These are phyloP conservation scores for Typhlomys cinereus DNA, from an alignment of 2,113 vertebrate genomes.

Conservation along the genomic window DNA sequence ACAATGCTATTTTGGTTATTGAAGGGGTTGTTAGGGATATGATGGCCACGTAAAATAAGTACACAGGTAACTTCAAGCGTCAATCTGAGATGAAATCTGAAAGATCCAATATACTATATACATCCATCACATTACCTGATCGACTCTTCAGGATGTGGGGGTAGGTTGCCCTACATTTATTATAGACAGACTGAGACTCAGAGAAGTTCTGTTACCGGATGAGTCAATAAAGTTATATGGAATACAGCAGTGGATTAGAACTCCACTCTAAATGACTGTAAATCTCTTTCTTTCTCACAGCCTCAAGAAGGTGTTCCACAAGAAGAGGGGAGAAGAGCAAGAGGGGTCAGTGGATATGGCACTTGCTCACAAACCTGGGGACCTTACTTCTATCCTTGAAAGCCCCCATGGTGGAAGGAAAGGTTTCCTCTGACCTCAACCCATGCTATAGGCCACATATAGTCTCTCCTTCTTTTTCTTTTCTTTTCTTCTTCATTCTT, in stretches of 20 bases:
- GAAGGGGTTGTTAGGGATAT: neutral
- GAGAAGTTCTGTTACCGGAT: neutral
- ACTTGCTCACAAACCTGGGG: too few relatives aligned
- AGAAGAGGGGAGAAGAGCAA: too few relatives aligned
- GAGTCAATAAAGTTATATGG: neutral
- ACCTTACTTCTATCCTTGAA: too few relatives aligned
- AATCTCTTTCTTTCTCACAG: neutral
- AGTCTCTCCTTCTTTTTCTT: too few relatives aligned
- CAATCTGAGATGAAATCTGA: neutral
- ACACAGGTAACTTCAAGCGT: neutral
- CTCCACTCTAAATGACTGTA: neutral
- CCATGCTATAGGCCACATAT: too few relatives aligned
- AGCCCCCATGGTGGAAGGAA: too few relatives aligned
- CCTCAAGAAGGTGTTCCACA: too few relatives aligned
- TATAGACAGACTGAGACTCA: neutral
- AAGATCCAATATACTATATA: neutral
- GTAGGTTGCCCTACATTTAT: neutral
- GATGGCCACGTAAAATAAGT: neutral
- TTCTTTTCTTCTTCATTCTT: too few relatives aligned
- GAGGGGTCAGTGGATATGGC: too few relatives aligned
- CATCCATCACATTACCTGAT: neutral
- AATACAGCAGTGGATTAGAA: slow-evolving; percentile 13
- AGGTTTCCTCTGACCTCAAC: too few relatives aligned
- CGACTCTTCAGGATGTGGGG: neutral
- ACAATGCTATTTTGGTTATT: neutral